Evolutionary conservation across 2,888 invertebrate genomes (phyloP), one percentile per base, ranked within the genome.

Genomic region (Lasioglossum leucozonium): DNA sequence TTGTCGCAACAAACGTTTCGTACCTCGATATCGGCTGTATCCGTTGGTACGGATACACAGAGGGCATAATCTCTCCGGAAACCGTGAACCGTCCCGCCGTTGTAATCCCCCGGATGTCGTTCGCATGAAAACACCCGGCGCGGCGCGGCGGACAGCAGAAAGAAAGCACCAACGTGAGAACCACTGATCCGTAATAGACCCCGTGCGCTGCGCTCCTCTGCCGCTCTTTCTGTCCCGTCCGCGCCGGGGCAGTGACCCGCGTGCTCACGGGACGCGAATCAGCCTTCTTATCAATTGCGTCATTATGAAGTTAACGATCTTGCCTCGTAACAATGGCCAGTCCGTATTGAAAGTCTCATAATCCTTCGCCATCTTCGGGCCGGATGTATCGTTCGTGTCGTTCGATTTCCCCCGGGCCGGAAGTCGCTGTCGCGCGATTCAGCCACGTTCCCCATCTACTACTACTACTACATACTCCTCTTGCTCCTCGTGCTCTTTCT

Each of bases 301-400:
- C 91, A 90, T 93, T 93, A 92, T 87, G 88, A 91, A 91, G 92
- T 93, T 93, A 92, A 93, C 91, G 91, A 91, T 92, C 92, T 92
- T 88, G 88, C 89, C 30, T 86, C 82, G 87, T 88, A 91, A 92
- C 92, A 92, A 91, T 91, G 82, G 86, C 77, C 82, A 76, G 80
- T 79, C 85, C 84, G 89, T 91, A 91, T 90, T 91, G 90, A 91
- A 90, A 88, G 90, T 86, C 89, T 85, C 85, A 88, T 90, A 90
- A 88, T 91, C 90, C 86, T 81, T 82, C 83, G 75, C 75, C 73
- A 84, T 88, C 90, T 84, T 90, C 80, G 81, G 65, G 81, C 88
- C 88, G 87, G 87, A 87, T 88, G 89, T 89, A 87, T 82, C 88
- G 89, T 82, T 86, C 89, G 78, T 85, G 84, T 81, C 89, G 82